Evolutionary conservation across 2,797 vertebrate species (phyloP).

Genomic region (Remorina albescens): DNA sequence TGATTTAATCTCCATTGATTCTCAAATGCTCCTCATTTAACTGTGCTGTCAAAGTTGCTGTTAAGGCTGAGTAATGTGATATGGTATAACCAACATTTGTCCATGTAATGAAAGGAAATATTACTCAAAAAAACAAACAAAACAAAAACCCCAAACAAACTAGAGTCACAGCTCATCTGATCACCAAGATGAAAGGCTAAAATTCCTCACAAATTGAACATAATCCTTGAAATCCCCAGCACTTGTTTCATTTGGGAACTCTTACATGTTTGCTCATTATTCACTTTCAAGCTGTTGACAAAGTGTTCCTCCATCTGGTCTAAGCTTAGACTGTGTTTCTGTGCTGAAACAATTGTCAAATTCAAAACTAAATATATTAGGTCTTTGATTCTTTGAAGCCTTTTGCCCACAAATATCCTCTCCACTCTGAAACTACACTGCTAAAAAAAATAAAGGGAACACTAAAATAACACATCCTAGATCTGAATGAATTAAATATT

Average conservation of each 20-base stretch:
- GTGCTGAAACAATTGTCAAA: conserved; percentile 11
- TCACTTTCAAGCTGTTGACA: conserved; percentile 17
- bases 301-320: background rate
- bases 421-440: conserved; percentile 9
- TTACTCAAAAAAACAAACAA: background rate
- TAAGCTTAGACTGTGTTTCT: conserved; percentile 26
- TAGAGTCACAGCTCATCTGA: conserved; percentile 7
- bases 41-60: background rate
- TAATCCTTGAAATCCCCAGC: conserved; percentile 13
- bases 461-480: no score
- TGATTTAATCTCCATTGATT: no score
- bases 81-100: background rate
- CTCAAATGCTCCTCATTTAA: no score
- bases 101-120: conserved; percentile 1
- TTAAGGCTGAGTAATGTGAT: background rate
- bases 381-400: conserved; percentile 4
- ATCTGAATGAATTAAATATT: no score
- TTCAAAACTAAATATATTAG: conserved; percentile 43
- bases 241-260: conserved; percentile 30
- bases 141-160: no score
- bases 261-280: conserved; percentile 6
- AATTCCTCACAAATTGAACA: background rate
- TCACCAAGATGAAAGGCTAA: conserved; percentile 14
- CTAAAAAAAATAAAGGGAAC: no score
- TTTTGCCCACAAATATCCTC: conserved; percentile 5